Percentiles rank a stretch among this genome's conserved stretches.
phyloP scores from a whole-genome alignment of 2,113 vertebrate genomes.

The Trematomus loennbergii region DNA sequence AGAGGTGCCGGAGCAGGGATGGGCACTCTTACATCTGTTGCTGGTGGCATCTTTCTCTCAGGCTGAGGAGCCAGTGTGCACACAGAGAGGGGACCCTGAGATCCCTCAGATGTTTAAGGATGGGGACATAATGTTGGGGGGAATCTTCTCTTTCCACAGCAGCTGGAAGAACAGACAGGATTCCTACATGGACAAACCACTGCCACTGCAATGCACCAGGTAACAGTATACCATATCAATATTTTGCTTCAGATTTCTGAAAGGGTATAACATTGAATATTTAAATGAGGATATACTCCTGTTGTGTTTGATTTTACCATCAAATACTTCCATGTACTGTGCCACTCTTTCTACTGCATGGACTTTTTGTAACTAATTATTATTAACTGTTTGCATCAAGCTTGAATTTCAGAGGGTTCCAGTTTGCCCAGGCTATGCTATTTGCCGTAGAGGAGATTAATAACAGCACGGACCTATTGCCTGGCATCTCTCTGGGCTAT shows the following conservation, averaged over 20 bases:
- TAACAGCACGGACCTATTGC: too few relatives aligned
- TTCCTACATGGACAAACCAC: constrained; percentile 63
- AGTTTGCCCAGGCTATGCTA: constrained; percentile 81
- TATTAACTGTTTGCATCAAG: not conserved
- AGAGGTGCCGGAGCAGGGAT: constrained; percentile 63
- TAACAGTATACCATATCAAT: constrained; percentile 36
- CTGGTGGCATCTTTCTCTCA: constrained; percentile 54
- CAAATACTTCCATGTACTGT: not conserved
- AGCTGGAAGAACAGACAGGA: constrained; percentile 64
- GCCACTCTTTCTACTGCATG: not conserved
- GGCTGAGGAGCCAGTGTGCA: constrained; percentile 61
- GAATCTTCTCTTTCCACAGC: constrained; percentile 78
- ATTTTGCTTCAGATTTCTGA: not conserved
- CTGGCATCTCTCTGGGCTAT: too few relatives aligned
- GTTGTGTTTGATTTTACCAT: constrained; percentile 20
- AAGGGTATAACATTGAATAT: not conserved
- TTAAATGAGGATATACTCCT: not conserved
- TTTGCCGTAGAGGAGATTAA: too few relatives aligned
- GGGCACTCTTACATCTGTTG: constrained; percentile 66
- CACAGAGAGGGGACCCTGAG: constrained; percentile 59
- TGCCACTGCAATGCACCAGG: constrained; percentile 75
- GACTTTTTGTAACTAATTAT: not conserved
- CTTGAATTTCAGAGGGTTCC: constrained; percentile 76
- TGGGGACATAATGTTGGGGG: constrained; percentile 78
- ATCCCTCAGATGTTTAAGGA: constrained; percentile 62